Conservation (phyloP, 2,113 vertebrate species). For the Lota lota region DNA sequence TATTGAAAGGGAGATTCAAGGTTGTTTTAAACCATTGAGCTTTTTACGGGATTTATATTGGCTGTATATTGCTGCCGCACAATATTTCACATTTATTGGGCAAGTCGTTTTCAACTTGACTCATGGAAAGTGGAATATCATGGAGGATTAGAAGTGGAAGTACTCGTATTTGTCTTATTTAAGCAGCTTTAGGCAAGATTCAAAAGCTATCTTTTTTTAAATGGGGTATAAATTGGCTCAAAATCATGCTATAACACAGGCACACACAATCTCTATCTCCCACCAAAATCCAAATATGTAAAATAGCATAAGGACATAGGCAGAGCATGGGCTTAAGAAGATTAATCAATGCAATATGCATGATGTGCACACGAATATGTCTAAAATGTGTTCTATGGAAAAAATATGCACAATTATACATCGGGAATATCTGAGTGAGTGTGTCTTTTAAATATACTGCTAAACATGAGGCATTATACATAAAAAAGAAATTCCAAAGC, state of each 20-base stretch:
- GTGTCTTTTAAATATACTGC: background rate
- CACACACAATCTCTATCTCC: background rate
- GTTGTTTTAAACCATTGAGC: too few species aligned
- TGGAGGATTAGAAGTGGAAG: background rate
- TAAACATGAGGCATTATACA: too few species aligned
- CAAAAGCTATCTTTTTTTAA: constrained; percentile 19
- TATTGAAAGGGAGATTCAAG: too few species aligned
- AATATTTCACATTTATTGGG: constrained; percentile 11
- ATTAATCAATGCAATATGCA: constrained; percentile 51
- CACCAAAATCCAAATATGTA: constrained; percentile 15
- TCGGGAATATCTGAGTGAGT: constrained; percentile 4
- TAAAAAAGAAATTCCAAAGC: too few species aligned
- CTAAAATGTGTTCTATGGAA: constrained; percentile 24
- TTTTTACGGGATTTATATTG: background rate
- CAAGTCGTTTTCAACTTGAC: constrained; percentile 11
- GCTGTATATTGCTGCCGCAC: constrained; percentile 3
- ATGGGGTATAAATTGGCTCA: constrained; percentile 23
- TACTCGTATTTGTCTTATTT: constrained; percentile 1
- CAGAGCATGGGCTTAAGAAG: constrained; percentile 53
- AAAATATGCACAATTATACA: constrained; percentile 14
- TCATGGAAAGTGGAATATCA: background rate
- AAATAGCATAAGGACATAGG: constrained; percentile 42
- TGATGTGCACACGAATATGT: constrained; percentile 50
- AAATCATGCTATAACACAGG: background rate
- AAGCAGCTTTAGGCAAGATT: constrained; percentile 4